These are phyloP conservation scores for Tetragonula carbonaria DNA, from an alignment of 2,888 invertebrate genomes.

Conservation along the genomic window DNA sequence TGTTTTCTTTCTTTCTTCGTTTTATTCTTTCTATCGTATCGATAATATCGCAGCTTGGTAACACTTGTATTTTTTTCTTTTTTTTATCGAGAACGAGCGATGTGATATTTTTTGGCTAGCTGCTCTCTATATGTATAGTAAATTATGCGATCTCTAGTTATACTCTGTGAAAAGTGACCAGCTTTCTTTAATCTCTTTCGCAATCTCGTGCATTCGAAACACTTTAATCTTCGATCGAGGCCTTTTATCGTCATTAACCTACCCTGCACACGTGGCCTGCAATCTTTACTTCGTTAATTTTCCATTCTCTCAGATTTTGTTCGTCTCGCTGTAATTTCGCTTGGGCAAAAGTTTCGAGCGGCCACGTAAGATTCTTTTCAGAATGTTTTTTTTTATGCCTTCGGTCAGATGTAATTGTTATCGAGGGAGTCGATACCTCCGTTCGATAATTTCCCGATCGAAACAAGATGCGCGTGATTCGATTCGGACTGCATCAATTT, in stretches of 20 bases:
- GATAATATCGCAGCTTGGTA: background rate
- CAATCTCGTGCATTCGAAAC: no score
- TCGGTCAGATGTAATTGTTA: constrained; percentile 58
- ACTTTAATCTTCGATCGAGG: background rate
- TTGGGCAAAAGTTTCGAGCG: background rate
- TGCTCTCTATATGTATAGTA: constrained; percentile 9
- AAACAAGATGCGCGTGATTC: no score
- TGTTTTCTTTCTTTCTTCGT: background rate
- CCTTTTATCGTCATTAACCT: background rate
- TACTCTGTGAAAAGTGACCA: no score
- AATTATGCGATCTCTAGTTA: background rate
- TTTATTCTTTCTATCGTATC: background rate
- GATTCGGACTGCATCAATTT: background rate
- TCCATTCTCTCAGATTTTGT: background rate
- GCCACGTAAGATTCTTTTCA: constrained; percentile 42
- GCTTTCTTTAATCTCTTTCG: no score
- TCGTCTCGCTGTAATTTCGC: background rate
- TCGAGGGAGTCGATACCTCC: constrained; percentile 10
- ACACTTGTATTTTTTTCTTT: background rate
- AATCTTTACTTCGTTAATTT: background rate
- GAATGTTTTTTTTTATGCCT: constrained; percentile 57
- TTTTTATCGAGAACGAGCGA: constrained; percentile 17
- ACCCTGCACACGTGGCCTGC: no score
- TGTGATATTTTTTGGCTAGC: constrained; percentile 8
- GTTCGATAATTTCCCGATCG: constrained; percentile 16